phyloP scores from a whole-genome alignment of 2,797 vertebrate species.

The Labeo calbasu region DNA sequence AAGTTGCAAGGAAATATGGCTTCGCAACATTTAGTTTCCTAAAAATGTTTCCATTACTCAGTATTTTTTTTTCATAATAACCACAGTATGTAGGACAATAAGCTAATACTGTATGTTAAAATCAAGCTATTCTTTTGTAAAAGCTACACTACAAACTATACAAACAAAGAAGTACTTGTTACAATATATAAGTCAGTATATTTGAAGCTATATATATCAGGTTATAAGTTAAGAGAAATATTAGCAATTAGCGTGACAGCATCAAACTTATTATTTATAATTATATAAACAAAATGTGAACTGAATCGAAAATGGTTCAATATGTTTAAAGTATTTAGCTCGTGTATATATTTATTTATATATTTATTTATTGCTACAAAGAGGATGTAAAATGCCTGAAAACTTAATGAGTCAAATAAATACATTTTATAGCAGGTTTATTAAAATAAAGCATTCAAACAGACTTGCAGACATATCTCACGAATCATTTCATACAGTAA shows the following conservation, averaged over 20 bases:
- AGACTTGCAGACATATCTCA: too few species aligned
- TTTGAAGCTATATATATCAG: too few species aligned
- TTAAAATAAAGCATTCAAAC: neutral
- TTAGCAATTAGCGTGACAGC: neutral
- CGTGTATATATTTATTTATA: too few species aligned
- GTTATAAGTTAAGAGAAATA: neutral
- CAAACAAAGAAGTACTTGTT: too few species aligned
- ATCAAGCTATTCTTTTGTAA: neutral
- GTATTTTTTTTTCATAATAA: neutral
- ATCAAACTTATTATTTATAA: neutral
- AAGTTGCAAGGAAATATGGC: neutral
- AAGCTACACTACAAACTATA: neutral
- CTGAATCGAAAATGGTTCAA: neutral
- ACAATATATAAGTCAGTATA: too few species aligned
- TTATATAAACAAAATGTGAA: neutral
- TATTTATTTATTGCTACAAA: neutral
- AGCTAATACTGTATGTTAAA: neutral
- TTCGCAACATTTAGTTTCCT: neutral
- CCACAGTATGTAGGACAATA: neutral
- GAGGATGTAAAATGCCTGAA: neutral
- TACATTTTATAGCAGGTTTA: neutral
- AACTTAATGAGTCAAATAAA: neutral
- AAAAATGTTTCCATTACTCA: neutral
- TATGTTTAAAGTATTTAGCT: neutral
- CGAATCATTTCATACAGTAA: too few species aligned